Percentiles rank a stretch among this genome's conserved stretches.
These are phyloP conservation scores for Mola mola DNA, from an alignment of 2,113 vertebrate genomes.

Conservation along the genomic window DNA sequence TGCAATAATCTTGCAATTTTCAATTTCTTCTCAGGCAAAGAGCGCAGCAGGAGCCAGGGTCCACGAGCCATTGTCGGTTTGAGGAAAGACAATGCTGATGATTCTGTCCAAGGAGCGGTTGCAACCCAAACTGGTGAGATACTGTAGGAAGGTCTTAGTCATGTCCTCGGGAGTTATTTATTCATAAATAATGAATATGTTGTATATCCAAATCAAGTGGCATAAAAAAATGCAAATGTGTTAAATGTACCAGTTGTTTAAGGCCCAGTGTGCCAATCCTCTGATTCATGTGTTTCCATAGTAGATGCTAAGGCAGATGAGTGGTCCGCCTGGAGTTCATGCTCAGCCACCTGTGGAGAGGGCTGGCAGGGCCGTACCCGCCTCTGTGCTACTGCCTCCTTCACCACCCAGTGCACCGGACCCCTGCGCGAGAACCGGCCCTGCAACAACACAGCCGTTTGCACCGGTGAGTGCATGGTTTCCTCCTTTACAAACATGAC, in stretches of 20 bases:
- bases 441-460: constrained; percentile 93
- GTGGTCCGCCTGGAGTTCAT: constrained; percentile 95
- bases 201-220: neutral
- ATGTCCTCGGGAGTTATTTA: neutral
- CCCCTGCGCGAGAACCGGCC: constrained; percentile 92
- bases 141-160: neutral
- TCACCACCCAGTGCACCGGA: constrained; percentile 92
- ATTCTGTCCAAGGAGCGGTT: constrained; percentile 85
- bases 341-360: constrained; percentile 93
- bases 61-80: constrained; percentile 91
- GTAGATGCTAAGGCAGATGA: constrained; percentile 89
- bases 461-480: constrained; percentile 85
- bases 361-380: constrained; percentile 94
- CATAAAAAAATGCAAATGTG: neutral
- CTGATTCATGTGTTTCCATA: constrained; percentile 29
- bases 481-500: neutral
- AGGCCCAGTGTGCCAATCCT: neutral
- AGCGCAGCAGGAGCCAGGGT: constrained; percentile 90
- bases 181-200: neutral
- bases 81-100: constrained; percentile 87
- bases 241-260: neutral
- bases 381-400: constrained; percentile 90
- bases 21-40: constrained; percentile 82
- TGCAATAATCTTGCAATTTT: constrained; percentile 20
- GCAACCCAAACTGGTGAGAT: constrained; percentile 91